A percentile compares a stretch with the other conserved stretches of the same genome.
Evolutionary conservation across 2,888 invertebrate genomes (phyloP).

Genomic region (Melangyna quadrimaculata): DNA sequence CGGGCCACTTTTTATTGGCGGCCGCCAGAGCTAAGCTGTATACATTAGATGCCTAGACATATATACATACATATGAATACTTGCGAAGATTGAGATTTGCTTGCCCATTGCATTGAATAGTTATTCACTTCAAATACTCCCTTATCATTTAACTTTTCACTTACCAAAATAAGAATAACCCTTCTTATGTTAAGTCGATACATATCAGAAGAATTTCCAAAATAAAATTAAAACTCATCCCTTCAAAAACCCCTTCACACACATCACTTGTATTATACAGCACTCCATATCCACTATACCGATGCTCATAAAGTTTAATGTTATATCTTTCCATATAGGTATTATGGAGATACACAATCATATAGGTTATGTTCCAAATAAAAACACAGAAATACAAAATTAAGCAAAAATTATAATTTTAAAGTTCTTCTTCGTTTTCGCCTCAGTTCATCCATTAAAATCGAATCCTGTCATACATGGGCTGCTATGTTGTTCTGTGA

Average conservation of each 20-base stretch:
- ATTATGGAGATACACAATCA: too few relatives aligned
- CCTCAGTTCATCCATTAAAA: constrained; percentile 54
- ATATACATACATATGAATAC: too few relatives aligned
- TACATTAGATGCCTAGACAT: too few relatives aligned
- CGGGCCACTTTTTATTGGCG: too few relatives aligned
- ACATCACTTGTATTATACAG: too few relatives aligned
- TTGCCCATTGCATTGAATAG: too few relatives aligned
- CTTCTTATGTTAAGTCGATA: neutral
- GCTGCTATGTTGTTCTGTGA: constrained; percentile 3
- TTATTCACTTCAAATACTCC: neutral
- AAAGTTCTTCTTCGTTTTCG: constrained; percentile 45
- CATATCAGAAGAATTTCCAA: neutral
- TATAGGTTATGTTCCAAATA: constrained; percentile 3
- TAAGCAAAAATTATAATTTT: constrained; percentile 57
- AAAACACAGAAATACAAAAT: constrained; percentile 20
- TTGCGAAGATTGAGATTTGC: too few relatives aligned
- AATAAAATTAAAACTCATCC: constrained; percentile 10
- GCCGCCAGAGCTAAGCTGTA: too few relatives aligned
- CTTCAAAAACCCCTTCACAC: neutral
- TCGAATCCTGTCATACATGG: constrained; percentile 62
- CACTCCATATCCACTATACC: neutral
- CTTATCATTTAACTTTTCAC: neutral
- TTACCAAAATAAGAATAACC: too few relatives aligned
- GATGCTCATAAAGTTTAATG: constrained; percentile 24
- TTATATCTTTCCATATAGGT: constrained; percentile 5